Evolutionary conservation across 2,797 vertebrate genomes (phyloP).

Genomic region (Epinephelus coioides): DNA sequence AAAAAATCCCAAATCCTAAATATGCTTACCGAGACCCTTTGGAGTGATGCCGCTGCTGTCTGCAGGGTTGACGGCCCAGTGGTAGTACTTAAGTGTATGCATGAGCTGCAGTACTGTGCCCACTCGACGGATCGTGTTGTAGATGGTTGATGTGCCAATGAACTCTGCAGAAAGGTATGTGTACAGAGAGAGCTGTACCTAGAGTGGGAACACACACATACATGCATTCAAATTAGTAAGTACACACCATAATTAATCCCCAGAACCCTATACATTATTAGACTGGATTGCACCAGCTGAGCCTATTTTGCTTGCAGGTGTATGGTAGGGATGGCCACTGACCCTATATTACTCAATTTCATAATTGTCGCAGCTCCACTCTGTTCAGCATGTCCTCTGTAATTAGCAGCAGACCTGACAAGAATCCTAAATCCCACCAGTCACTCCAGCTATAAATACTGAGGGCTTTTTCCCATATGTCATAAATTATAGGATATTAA

Average conservation of each 20-base stretch:
- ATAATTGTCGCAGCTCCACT: slow-evolving; percentile 52
- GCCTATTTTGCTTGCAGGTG: slow-evolving; percentile 40
- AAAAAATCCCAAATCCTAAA: slow-evolving; percentile 9
- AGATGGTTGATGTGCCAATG: slow-evolving; percentile 94
- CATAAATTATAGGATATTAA: slow-evolving; percentile 60
- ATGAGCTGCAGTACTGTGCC: slow-evolving; percentile 96
- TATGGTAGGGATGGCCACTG: slow-evolving; percentile 39
- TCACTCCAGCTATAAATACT: slow-evolving; percentile 33
- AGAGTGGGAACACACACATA: slow-evolving; percentile 42
- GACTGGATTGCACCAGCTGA: slow-evolving; percentile 24
- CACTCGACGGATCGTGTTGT: slow-evolving; percentile 93
- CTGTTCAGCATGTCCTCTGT: slow-evolving; percentile 59
- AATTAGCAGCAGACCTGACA: slow-evolving; percentile 69
- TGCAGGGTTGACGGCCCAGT: slow-evolving; percentile 94
- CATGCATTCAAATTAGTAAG: slow-evolving; percentile 12
- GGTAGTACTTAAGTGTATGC: slow-evolving; percentile 96
- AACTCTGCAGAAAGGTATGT: slow-evolving; percentile 97
- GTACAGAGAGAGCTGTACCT: slow-evolving; percentile 95
- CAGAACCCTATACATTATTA: background rate
- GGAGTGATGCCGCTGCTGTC: slow-evolving; percentile 91
- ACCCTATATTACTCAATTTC: slow-evolving; percentile 54
- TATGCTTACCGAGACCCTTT: slow-evolving; percentile 90
- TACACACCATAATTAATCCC: slow-evolving; percentile 14
- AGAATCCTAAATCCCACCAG: slow-evolving; percentile 62
- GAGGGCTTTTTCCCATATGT: slow-evolving; percentile 32